Conservation (phyloP, 2,888 invertebrate species). For the Chaitophorus viminalis region DNA sequence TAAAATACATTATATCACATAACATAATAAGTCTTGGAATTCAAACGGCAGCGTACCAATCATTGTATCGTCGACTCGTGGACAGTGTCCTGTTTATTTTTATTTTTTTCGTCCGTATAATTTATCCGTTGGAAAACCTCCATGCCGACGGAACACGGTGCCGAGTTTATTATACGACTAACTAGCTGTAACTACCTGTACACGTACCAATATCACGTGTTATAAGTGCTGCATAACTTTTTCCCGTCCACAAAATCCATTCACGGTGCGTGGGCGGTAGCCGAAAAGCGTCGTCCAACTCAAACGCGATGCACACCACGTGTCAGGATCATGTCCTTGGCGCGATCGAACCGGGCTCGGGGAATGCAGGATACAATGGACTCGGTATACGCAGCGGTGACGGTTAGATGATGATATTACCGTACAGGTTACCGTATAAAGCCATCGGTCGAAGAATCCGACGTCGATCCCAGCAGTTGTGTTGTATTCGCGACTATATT, state of each 20-base stretch:
- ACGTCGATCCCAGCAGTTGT: constrained; percentile 14
- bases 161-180: too few relatives aligned
- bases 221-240: not conserved
- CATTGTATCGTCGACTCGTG: not conserved
- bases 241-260: not conserved
- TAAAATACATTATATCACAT: too few relatives aligned
- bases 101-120: not conserved
- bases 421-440: constrained; percentile 57
- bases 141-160: not conserved
- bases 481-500: constrained; percentile 21
- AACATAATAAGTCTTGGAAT: not conserved
- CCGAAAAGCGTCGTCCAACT: not conserved
- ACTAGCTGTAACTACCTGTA: too few relatives aligned
- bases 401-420: constrained; percentile 15
- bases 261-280: not conserved
- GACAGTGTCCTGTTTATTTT: too few relatives aligned
- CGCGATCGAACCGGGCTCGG: not conserved
- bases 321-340: not conserved
- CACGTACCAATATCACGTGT: too few relatives aligned
- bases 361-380: not conserved
- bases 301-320: not conserved
- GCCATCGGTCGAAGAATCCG: constrained; percentile 24
- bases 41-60: not conserved
- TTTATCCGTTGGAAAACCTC: not conserved
- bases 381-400: not conserved